phyloP scores from a whole-genome alignment of 2,113 vertebrate species.

The Protobothrops mucrosquamatus region DNA sequence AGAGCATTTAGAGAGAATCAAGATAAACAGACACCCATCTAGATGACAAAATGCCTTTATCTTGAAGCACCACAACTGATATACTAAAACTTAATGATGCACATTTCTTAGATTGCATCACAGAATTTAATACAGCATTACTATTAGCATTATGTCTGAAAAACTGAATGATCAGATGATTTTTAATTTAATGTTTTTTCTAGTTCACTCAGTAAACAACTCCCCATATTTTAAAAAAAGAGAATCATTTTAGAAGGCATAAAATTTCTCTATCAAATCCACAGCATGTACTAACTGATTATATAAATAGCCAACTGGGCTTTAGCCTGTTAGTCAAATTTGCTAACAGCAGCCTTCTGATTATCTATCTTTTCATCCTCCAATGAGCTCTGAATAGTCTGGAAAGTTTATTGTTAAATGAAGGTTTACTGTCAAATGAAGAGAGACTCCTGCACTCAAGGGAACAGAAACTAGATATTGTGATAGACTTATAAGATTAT shows the following conservation, averaged over 20 bases:
- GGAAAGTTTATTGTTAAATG: too few species aligned
- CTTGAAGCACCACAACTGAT: neutral
- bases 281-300: neutral
- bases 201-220: neutral
- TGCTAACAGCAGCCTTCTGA: neutral
- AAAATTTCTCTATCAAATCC: neutral
- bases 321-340: neutral
- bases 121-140: neutral
- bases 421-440: too few species aligned
- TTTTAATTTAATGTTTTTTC: neutral
- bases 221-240: neutral
- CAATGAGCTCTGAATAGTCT: neutral
- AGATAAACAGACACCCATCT: neutral
- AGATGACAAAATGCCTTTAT: neutral
- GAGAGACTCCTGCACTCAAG: neutral
- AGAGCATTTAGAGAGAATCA: neutral
- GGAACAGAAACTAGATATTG: neutral
- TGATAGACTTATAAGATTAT: neutral
- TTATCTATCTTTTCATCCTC: neutral
- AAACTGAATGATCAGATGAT: neutral
- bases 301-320: neutral
- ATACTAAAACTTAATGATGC: neutral
- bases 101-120: neutral
- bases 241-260: neutral
- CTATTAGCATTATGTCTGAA: neutral